phyloP scores from a whole-genome alignment of 2,113 vertebrate species.

The Trinectes maculatus region DNA sequence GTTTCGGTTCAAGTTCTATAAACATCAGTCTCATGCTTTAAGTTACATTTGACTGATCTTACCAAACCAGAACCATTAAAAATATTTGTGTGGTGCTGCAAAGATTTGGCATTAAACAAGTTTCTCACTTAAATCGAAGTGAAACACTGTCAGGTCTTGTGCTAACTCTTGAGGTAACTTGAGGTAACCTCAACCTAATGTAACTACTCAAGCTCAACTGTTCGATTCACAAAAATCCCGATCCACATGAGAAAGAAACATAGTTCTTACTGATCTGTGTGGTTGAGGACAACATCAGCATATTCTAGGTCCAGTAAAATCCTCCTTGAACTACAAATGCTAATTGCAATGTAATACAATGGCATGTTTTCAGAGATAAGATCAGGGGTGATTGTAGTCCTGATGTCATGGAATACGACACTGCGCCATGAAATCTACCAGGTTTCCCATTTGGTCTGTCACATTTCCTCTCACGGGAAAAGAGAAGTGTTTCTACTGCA shows the following conservation, averaged over 20 bases:
- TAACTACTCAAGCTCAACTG: neutral
- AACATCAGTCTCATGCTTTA: no score
- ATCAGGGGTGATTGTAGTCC: neutral
- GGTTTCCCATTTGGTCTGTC: constrained; percentile 21
- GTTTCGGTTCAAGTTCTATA: no score
- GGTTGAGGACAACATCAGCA: neutral
- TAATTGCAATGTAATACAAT: neutral
- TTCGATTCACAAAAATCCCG: neutral
- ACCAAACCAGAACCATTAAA: no score
- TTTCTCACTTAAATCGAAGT: no score
- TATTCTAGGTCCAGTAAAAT: neutral
- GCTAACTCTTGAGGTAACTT: no score
- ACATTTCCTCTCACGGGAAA: constrained; percentile 36
- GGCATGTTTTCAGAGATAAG: neutral
- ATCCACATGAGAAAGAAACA: neutral
- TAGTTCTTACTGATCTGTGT: no score
- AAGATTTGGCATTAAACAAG: no score
- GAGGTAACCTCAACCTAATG: neutral
- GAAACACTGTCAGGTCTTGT: no score
- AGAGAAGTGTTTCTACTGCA: constrained; percentile 16
- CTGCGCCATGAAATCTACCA: neutral
- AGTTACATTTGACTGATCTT: no score
- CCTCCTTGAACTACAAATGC: neutral
- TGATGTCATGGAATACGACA: constrained; percentile 7
- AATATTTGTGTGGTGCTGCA: no score